Evolutionary conservation across 2,888 invertebrate genomes (phyloP).

Genomic region (Augiades crinisus): DNA sequence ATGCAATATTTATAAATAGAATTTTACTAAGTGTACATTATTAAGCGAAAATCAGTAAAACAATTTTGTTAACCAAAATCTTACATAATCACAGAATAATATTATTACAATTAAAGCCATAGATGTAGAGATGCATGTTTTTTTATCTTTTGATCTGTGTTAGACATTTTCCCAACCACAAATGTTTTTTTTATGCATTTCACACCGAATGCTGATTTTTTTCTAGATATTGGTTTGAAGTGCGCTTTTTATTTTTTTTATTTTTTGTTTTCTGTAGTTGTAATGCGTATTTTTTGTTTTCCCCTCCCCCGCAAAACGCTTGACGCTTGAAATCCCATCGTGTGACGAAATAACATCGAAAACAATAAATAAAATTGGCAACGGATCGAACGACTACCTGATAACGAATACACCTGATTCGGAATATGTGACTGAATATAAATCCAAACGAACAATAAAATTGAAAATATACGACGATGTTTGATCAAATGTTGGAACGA

Average conservation of each 20-base stretch:
- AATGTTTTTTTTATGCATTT: constrained; percentile 30
- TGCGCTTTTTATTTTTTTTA: constrained; percentile 44
- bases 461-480: not conserved
- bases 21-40: too few relatives aligned
- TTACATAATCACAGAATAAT: constrained; percentile 5
- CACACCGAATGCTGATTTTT: constrained; percentile 22
- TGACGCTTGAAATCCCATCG: constrained; percentile 78
- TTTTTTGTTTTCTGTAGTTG: constrained; percentile 77
- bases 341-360: constrained; percentile 69
- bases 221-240: constrained; percentile 36
- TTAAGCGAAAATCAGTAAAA: too few relatives aligned
- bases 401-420: constrained; percentile 33
- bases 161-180: constrained; percentile 82
- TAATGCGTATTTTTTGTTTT: constrained; percentile 81
- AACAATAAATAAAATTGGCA: constrained; percentile 38
- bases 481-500: constrained; percentile 46
- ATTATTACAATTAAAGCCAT: constrained; percentile 65
- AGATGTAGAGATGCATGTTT: constrained; percentile 70
- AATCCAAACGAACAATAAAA: constrained; percentile 1
- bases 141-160: constrained; percentile 54
- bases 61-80: not conserved
- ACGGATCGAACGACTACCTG: constrained; percentile 38
- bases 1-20: too few relatives aligned
- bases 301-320: constrained; percentile 75
- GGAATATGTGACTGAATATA: constrained; percentile 8